Evolutionary conservation across 2,888 invertebrate genomes (phyloP), one percentile per base, ranked within the genome.

Genomic region (Epinotia nisella): DNA sequence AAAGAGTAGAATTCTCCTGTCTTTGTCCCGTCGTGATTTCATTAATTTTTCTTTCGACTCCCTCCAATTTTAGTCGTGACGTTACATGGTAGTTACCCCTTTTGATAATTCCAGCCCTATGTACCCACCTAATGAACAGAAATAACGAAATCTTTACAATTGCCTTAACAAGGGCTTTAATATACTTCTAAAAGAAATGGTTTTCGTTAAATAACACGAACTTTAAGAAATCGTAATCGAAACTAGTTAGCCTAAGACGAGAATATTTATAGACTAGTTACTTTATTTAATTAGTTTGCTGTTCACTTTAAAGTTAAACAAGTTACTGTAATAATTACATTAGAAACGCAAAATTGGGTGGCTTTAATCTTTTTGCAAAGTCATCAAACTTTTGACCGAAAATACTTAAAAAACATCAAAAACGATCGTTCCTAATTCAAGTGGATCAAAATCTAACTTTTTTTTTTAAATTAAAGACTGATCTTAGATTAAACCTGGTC

Each of bases 41-140:
- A 91, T 93, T 93, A 93, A 92, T 93, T 93, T 93, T 92, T 93
- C 92, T 93, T 93, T 92, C 89, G 87, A 86, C 94, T 94, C 90
- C 95, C 95, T 96, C 95, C 96, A 91, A 93, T 92, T 93, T 91
- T 89, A 88, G 89, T 90, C 89, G 91, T 90, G 89, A 88, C 89
- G 88, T 84, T 89, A 91, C 89, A 90, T 89, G 87, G 89, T 90
- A 89, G 88, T 88, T 90, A 93, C 92, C 90, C 92, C 92, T 93
- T 93, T 58, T 90, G 88, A 90, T 91, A 91, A 89, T 88, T 82
- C 88, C 88, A 90, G 91, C 91, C 91, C 90, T 90, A 91, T 92
- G 90, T 90, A 93, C 92, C 91, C 91, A 89, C 87, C 88, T 91
- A 92, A 92, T 91, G 91, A 92, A 93, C 92, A 91, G 89, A 91